Evolutionary conservation across 1,140 invertebrate species (phyloP).

Genomic region (Rhyacophila brunnea): DNA sequence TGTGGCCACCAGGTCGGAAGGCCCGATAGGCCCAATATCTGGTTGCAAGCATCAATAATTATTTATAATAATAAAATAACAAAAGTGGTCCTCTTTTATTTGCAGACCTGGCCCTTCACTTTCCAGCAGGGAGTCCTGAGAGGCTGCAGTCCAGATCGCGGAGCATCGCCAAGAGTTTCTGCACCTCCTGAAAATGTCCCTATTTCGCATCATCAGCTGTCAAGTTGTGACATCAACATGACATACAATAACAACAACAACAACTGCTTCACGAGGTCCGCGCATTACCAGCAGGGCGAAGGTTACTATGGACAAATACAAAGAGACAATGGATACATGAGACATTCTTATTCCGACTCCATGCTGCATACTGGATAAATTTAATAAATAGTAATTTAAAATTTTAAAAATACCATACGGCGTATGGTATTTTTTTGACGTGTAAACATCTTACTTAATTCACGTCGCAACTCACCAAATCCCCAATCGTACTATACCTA

Average conservation of each 20-base stretch:
- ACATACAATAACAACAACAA: slow-evolving; percentile 30
- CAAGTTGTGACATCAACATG: background rate
- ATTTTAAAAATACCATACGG: no score
- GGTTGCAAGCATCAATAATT: no score
- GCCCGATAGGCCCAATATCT: no score
- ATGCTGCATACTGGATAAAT: slow-evolving; percentile 25
- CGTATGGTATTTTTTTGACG: no score
- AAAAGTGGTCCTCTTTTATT: slow-evolving; percentile 1
- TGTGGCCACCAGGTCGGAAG: no score
- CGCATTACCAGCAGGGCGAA: slow-evolving; percentile 15
- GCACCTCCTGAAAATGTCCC: background rate
- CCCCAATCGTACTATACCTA: no score
- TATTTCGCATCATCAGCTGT: background rate
- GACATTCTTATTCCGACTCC: slow-evolving; percentile 25
- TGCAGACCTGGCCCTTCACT: slow-evolving; percentile 34
- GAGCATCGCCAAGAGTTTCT: background rate
- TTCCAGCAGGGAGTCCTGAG: slow-evolving; percentile 28
- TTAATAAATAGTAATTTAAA: no score
- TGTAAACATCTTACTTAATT: no score
- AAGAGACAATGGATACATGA: slow-evolving; percentile 22
- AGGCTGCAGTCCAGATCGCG: slow-evolving; percentile 7
- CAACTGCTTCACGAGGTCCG: slow-evolving; percentile 23
- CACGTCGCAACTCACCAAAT: no score
- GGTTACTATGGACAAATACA: slow-evolving; percentile 27
- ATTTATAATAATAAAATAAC: no score